Evolutionary conservation across 1,140 invertebrate genomes (phyloP).

Genomic region (Pogonomyrmex californicus): DNA sequence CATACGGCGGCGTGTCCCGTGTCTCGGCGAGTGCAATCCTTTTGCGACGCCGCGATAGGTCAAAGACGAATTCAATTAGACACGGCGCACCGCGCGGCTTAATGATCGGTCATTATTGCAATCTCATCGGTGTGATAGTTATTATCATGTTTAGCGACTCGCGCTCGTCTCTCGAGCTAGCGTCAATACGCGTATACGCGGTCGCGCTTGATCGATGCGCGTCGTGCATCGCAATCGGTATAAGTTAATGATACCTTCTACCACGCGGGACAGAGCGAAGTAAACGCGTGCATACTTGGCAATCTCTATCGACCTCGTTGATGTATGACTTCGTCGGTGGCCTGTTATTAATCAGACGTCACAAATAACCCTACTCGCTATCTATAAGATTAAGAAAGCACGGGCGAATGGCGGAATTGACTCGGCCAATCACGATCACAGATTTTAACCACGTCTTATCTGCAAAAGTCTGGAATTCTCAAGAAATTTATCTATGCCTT

Average conservation of each 20-base stretch:
- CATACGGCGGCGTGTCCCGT: not conserved
- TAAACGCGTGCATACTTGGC: conserved; percentile 43
- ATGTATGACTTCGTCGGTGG: conserved; percentile 8
- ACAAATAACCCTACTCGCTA: conserved; percentile 3
- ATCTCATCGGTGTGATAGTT: conserved; percentile 45
- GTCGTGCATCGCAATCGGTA: conserved; percentile 1
- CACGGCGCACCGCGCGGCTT: conserved; percentile 20
- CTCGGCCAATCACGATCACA: no score
- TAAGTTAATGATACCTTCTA: conserved; percentile 58
- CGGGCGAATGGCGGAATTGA: not conserved
- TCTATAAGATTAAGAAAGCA: not conserved
- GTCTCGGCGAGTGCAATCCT: not conserved
- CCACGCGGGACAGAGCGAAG: conserved; percentile 8
- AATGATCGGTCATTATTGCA: conserved; percentile 58
- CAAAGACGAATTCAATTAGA: conserved; percentile 61
- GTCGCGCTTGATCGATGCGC: conserved; percentile 46
- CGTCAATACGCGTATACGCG: conserved; percentile 27
- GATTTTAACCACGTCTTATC: no score
- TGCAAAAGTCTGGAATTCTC: no score
- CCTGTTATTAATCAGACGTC: conserved; percentile 58
- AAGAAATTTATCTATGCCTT: no score
- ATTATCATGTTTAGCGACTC: conserved; percentile 60
- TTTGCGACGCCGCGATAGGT: conserved; percentile 30
- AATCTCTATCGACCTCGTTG: conserved; percentile 49
- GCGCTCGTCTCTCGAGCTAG: not conserved